Evolutionary conservation across 2,113 vertebrate genomes (phyloP).

Genomic region (Nothobranchius kuhntae): DNA sequence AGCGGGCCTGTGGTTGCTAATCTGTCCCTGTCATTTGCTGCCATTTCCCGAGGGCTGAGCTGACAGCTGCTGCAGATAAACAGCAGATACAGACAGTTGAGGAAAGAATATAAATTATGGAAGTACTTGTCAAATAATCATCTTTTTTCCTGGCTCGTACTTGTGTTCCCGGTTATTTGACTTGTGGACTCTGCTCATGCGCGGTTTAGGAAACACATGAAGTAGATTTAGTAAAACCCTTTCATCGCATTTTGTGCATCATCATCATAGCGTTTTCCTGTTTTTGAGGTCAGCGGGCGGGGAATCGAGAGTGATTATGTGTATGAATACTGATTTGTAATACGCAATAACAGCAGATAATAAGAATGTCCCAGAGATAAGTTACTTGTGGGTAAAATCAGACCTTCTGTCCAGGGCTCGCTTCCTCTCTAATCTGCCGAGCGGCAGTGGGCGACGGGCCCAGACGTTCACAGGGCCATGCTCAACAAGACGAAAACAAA

Average conservation of each 20-base stretch:
- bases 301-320: not conserved
- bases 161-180: not conserved
- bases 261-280: not conserved
- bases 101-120: conserved; percentile 62
- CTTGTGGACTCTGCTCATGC: not conserved
- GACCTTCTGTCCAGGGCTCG: not conserved
- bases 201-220: conserved; percentile 3
- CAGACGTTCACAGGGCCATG: conserved; percentile 32
- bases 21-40: conserved; percentile 74
- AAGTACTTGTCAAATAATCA: conserved; percentile 37
- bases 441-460: conserved; percentile 14
- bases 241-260: not conserved
- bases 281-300: not conserved
- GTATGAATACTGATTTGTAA: not conserved
- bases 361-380: not conserved
- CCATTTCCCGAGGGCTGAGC: conserved; percentile 77
- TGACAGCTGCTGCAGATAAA: conserved; percentile 68
- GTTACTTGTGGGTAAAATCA: not conserved
- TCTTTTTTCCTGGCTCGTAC: not conserved
- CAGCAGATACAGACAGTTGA: conserved; percentile 63
- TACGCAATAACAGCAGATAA: not conserved
- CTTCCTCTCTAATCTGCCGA: conserved; percentile 10
- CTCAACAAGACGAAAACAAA: conserved; percentile 24
- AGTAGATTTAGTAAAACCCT: not conserved
- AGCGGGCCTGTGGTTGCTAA: conserved; percentile 77